Conservation (phyloP, 2,113 vertebrate species). For the Bos taurus region ARS-UCD2.0 NC_037338.1:98625501-98626000, state of each 20-base stretch:
- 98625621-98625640: neutral
- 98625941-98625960: neutral
- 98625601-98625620: too few species aligned
- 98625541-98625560: neutral
- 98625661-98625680: neutral
- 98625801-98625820: neutral
- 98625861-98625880: neutral
- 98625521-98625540: neutral
- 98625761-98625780: neutral
- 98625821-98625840: neutral
- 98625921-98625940: neutral
- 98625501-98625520: neutral
- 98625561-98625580: neutral
- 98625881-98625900: neutral
- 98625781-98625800: neutral
- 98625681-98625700: neutral
- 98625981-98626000: neutral
- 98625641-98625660: neutral
- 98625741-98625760: fast-evolving
- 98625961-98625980: neutral
- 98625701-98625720: neutral
- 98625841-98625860: neutral
- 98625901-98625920: neutral
- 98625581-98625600: neutral
- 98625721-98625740: neutral